Evolutionary conservation across 1,140 invertebrate genomes (phyloP).

Genomic region (Trissolcus basalis): DNA sequence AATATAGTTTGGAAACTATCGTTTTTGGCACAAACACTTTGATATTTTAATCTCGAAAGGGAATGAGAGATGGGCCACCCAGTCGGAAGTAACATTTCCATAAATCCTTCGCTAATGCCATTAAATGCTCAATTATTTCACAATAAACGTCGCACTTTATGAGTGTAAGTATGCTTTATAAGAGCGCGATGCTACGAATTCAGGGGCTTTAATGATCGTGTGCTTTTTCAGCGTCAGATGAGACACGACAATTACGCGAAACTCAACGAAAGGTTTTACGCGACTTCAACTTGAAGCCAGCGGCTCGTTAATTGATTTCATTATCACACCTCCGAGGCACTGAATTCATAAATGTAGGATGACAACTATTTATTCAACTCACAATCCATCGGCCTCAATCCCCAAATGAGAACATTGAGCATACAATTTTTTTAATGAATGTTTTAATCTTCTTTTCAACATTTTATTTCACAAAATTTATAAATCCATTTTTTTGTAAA

Average conservation of each 20-base stretch:
- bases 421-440: too few relatives aligned
- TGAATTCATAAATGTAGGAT: constrained; percentile 1
- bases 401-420: too few relatives aligned
- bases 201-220: constrained; percentile 12
- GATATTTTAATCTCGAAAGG: too few relatives aligned
- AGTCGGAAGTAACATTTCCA: too few relatives aligned
- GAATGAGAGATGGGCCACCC: too few relatives aligned
- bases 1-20: too few relatives aligned
- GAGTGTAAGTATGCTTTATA: constrained; percentile 16
- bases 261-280: constrained; percentile 17
- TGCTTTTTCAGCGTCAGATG: background rate
- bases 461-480: too few relatives aligned
- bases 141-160: constrained; percentile 37
- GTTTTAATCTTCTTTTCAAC: too few relatives aligned
- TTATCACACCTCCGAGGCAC: constrained; percentile 5
- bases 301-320: constrained; percentile 27
- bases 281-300: background rate
- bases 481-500: too few relatives aligned
- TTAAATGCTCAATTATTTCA: constrained; percentile 39
- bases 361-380: too few relatives aligned
- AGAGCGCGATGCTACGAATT: constrained; percentile 14
- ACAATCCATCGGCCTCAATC: too few relatives aligned
- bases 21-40: too few relatives aligned
- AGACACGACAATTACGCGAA: constrained; percentile 30
- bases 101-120: constrained; percentile 16